phyloP scores from a whole-genome alignment of 2,797 vertebrate species.

The Onychomys torridus region DNA sequence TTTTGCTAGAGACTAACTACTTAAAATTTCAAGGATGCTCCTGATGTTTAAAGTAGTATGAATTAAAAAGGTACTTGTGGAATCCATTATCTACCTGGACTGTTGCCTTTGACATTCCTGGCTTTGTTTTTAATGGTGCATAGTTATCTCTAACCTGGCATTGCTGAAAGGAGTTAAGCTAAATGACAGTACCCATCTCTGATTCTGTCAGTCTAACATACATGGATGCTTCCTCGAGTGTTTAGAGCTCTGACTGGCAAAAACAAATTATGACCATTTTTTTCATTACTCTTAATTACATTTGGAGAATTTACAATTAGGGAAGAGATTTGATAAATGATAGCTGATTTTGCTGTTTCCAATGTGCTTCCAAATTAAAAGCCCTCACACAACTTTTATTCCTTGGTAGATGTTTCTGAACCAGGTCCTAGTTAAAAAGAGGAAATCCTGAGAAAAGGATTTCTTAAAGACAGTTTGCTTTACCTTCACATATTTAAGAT shows the following conservation, averaged over 20 bases:
- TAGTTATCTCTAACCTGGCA: constrained; percentile 17
- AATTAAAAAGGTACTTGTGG: constrained; percentile 71
- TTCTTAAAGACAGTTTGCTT: constrained; percentile 41
- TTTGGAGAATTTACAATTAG: constrained; percentile 51
- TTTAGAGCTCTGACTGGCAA: constrained; percentile 31
- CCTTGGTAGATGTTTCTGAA: constrained; percentile 55
- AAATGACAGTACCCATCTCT: constrained; percentile 46
- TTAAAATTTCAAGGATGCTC: constrained; percentile 77
- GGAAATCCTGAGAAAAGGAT: constrained; percentile 53
- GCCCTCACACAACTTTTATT: constrained; percentile 48
- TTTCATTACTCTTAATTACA: constrained; percentile 48
- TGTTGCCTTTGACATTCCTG: constrained; percentile 65
- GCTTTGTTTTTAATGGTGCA: constrained; percentile 61
- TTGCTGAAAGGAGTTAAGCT: constrained; percentile 62
- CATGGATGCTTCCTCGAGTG: constrained; percentile 4
- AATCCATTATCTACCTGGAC: constrained; percentile 71
- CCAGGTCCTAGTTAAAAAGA: constrained; percentile 44
- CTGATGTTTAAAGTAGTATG: constrained; percentile 72
- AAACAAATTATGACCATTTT: background rate
- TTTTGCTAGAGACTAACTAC: constrained; percentile 60
- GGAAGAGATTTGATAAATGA: constrained; percentile 44
- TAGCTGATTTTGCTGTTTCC: constrained; percentile 53
- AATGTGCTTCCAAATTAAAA: constrained; percentile 45
- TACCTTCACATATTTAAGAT: constrained; percentile 57
- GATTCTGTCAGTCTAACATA: constrained; percentile 42